Percentiles rank a stretch among this genome's conserved stretches.
These are phyloP conservation scores for Apolygus lucorum DNA, from an alignment of 1,140 invertebrate species.

Conservation along the genomic window DNA sequence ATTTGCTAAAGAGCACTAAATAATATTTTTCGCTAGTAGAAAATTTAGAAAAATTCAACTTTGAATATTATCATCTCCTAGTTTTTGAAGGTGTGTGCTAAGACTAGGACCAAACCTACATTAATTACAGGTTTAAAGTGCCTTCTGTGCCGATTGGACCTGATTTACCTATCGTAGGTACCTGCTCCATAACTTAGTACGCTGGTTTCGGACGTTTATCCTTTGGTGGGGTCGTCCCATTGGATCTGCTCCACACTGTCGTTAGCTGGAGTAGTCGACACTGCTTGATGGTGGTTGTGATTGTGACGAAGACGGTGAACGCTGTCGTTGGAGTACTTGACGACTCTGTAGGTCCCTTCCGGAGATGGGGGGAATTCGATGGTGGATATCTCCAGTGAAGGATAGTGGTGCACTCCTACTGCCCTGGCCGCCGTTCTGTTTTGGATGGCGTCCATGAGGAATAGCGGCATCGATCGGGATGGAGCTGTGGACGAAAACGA, in stretches of 20 bases:
- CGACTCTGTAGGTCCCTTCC: conserved; percentile 26
- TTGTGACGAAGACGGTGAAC: conserved; percentile 7
- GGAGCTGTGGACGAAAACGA: conserved; percentile 20
- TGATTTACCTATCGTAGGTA: too few relatives aligned
- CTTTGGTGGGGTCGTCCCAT: conserved; percentile 20
- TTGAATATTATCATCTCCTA: too few relatives aligned
- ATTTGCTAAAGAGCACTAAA: too few relatives aligned
- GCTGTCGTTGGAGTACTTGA: conserved; percentile 21
- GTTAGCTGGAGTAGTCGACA: conserved; percentile 9
- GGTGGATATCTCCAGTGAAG: conserved; percentile 33
- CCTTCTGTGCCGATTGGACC: too few relatives aligned
- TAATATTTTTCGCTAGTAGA: too few relatives aligned
- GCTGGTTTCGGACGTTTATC: too few relatives aligned
- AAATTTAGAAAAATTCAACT: too few relatives aligned
- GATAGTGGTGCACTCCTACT: conserved; percentile 21
- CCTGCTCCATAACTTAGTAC: too few relatives aligned
- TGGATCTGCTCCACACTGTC: conserved; percentile 28
- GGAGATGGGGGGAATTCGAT: conserved; percentile 30
- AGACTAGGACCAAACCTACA: too few relatives aligned
- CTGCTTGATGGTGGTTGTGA: not conserved
- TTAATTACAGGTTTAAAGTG: too few relatives aligned
- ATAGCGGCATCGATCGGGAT: conserved; percentile 25
- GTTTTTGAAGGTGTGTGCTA: too few relatives aligned
- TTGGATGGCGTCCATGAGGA: conserved; percentile 24
- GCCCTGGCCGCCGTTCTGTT: conserved; percentile 3